These are phyloP conservation scores for Ramphastos sulfuratus DNA, from an alignment of 2,113 vertebrate species.

Conservation along the genomic window DNA sequence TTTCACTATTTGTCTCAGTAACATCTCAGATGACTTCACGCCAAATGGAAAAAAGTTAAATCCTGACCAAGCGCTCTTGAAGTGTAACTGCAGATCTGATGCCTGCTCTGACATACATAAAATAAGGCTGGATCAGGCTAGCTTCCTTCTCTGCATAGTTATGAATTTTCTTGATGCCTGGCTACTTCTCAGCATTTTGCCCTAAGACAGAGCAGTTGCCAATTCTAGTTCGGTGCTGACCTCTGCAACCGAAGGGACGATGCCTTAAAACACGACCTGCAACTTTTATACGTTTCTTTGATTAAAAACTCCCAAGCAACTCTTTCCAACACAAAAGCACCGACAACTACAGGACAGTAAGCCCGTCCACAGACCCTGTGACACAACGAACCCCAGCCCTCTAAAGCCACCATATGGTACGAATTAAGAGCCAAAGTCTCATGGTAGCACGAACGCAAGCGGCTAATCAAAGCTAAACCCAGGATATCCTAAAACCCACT, in stretches of 20 bases:
- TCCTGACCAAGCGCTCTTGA: not conserved
- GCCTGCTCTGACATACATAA: not conserved
- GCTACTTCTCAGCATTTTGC: not conserved
- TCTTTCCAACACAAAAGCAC: not conserved
- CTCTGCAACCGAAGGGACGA: not conserved
- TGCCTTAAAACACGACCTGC: not conserved
- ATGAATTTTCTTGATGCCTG: not conserved
- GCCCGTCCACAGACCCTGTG: not conserved
- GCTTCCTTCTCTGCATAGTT: not conserved
- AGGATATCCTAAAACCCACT: not conserved
- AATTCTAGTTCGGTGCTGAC: not conserved
- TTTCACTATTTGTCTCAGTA: not conserved
- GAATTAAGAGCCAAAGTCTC: not conserved
- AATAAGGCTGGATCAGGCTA: not conserved
- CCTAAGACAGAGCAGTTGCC: not conserved
- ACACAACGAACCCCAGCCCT: not conserved
- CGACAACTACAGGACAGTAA: not conserved
- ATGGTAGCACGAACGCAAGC: not conserved
- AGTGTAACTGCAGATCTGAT: not conserved
- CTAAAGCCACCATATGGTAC: not conserved
- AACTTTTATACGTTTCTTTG: not conserved
- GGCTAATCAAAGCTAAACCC: not conserved
- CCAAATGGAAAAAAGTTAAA: conserved; percentile 49
- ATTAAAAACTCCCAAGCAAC: not conserved
- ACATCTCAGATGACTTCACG: not conserved